A percentile compares a stretch with the other conserved stretches of the same genome.
Conservation (phyloP, 2,113 vertebrate genomes). For the Salvelinus namaycush region DNA sequence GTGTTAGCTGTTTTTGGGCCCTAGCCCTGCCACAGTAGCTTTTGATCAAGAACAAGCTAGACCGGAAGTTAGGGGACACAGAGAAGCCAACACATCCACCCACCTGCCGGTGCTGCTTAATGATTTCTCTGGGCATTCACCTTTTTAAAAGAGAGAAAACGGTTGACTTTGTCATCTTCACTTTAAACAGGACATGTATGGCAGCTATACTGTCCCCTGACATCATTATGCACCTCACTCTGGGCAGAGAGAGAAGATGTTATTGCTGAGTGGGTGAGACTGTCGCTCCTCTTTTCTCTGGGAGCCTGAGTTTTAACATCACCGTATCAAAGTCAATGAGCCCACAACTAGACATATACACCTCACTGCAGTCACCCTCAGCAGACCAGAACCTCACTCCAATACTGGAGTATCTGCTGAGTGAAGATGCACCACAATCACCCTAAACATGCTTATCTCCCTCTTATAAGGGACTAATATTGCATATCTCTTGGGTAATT, state of each 20-base stretch:
- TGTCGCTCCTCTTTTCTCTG: background rate
- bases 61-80: background rate
- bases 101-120: background rate
- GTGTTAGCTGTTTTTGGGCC: constrained; percentile 10
- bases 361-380: constrained; percentile 31
- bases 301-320: background rate
- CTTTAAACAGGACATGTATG: background rate
- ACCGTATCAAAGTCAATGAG: constrained; percentile 18
- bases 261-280: constrained; percentile 11
- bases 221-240: background rate
- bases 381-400: background rate
- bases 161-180: background rate
- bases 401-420: background rate
- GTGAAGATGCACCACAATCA: background rate
- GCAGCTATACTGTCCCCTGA: constrained; percentile 17
- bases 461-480: background rate
- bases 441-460: background rate
- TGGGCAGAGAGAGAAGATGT: background rate
- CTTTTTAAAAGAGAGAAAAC: background rate
- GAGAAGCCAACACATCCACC: background rate
- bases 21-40: constrained; percentile 1
- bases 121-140: background rate
- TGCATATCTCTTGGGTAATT: background rate
- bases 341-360: constrained; percentile 19
- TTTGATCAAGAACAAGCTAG: background rate